These are phyloP conservation scores for Ooceraea biroi DNA, from an alignment of 1,140 invertebrate genomes.

Conservation along the genomic window DNA sequence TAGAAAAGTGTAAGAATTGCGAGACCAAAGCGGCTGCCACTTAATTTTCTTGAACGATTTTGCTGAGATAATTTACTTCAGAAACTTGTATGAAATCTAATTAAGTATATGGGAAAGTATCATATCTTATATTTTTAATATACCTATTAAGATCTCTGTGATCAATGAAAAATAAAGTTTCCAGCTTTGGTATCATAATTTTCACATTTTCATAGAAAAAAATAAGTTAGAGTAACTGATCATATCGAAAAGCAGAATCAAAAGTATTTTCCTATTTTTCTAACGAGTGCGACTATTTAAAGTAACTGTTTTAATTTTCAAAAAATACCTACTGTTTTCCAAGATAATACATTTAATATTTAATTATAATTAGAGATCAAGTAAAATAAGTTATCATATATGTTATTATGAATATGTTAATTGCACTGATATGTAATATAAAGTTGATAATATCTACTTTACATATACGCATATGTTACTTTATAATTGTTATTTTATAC, in stretches of 20 bases:
- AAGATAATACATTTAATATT: neutral
- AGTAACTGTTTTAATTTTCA: neutral
- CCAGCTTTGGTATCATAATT: neutral
- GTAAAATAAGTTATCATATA: no score
- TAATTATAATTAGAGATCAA: neutral
- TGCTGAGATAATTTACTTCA: neutral
- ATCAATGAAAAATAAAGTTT: neutral
- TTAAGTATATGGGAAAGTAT: neutral
- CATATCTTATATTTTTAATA: neutral
- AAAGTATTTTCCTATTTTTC: neutral
- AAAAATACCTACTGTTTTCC: neutral
- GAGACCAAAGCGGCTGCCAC: neutral
- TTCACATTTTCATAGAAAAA: neutral
- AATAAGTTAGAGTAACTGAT: neutral
- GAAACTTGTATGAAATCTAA: neutral
- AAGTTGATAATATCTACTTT: no score
- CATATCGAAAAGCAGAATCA: neutral
- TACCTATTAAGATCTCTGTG: neutral
- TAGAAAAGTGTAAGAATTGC: constrained; percentile 8
- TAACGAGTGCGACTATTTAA: neutral
- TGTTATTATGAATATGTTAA: no score
- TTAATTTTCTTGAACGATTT: neutral
- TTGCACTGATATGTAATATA: no score
- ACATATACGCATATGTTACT: no score
- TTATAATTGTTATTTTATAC: no score